A percentile compares a stretch with the other conserved stretches of the same genome.
Conservation (phyloP, 2,797 vertebrate genomes). For the Brotogeris chrysoptera region DNA sequence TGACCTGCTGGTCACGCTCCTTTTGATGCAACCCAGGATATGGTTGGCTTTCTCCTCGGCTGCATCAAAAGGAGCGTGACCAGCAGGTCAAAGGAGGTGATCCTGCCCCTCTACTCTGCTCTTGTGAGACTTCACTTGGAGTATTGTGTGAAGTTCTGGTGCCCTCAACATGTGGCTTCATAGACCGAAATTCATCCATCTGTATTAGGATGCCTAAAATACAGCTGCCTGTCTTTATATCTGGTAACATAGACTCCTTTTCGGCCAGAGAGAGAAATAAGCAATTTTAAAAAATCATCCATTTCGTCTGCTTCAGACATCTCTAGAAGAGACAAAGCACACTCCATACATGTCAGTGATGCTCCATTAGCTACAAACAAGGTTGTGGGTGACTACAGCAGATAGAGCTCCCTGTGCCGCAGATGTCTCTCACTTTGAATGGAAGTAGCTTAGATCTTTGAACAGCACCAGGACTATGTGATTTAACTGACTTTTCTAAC, state of each 20-base stretch:
- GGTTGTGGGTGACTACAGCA: not conserved
- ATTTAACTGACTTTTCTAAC: not conserved
- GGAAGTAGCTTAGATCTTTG: not conserved
- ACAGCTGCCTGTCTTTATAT: not conserved
- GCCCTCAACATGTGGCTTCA: not conserved
- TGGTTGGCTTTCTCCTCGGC: no score
- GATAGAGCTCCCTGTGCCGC: fast-evolving
- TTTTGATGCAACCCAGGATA: no score
- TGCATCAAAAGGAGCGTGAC: no score
- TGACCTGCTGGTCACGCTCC: no score
- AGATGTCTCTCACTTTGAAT: not conserved
- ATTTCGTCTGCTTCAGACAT: not conserved
- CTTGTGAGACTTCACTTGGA: no score
- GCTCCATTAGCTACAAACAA: not conserved
- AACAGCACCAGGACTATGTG: not conserved
- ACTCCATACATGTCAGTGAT: fast-evolving
- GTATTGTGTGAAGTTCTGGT: no score
- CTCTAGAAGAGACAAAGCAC: not conserved
- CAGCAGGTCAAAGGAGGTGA: no score
- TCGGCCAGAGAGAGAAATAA: not conserved
- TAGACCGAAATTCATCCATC: not conserved
- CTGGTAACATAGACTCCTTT: not conserved
- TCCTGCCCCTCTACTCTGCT: no score
- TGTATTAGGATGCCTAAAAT: not conserved
- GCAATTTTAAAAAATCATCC: not conserved